Conservation (phyloP, 1,140 invertebrate genomes). For the Neuroterus valhalla region DNA sequence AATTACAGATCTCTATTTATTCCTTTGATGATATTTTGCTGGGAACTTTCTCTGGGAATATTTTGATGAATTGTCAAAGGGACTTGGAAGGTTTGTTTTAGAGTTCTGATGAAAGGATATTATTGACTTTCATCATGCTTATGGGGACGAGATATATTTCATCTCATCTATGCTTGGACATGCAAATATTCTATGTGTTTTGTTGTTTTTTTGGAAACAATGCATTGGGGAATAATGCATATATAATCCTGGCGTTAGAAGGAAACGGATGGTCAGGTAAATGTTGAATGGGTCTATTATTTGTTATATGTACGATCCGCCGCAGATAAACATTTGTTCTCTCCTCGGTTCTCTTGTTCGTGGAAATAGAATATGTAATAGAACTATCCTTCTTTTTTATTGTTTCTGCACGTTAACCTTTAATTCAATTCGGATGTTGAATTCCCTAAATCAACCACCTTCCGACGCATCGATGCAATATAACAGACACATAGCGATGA, state of each 20-base stretch:
- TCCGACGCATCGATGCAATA: slow-evolving; percentile 49
- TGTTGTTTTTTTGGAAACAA: not conserved
- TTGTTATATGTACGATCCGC: no score
- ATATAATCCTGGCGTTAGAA: not conserved
- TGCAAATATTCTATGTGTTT: slow-evolving; percentile 1
- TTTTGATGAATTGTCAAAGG: no score
- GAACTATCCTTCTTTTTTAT: no score
- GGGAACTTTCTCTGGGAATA: no score
- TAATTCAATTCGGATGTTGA: no score
- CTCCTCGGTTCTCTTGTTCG: no score
- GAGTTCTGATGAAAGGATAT: not conserved
- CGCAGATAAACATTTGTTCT: no score
- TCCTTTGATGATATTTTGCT: not conserved
- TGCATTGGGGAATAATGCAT: not conserved
- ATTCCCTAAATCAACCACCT: not conserved
- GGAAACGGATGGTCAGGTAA: no score
- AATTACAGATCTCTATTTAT: slow-evolving; percentile 6
- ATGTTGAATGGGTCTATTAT: no score
- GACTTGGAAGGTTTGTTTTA: not conserved
- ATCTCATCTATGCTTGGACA: not conserved
- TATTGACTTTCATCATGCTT: not conserved
- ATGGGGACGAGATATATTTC: not conserved
- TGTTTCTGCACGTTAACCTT: no score
- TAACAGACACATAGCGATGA: slow-evolving; percentile 42
- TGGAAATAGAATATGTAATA: no score